Conservation (phyloP, 2,888 invertebrate species). For the Hylaea fasciaria region DNA sequence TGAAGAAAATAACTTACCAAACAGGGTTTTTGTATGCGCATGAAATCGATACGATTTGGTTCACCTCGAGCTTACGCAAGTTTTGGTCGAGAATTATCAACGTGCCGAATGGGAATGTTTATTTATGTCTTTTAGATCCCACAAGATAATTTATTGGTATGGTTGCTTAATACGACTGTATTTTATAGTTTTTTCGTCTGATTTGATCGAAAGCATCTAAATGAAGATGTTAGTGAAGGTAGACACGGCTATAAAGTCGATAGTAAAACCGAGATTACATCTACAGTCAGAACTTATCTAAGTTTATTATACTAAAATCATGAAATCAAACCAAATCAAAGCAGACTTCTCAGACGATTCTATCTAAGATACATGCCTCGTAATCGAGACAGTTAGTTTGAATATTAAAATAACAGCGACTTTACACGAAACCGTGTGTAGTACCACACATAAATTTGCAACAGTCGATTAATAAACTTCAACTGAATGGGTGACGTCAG, state of each 20-base stretch:
- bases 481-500: slow-evolving; percentile 61
- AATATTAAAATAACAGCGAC: too few species aligned
- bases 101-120: slow-evolving; percentile 28
- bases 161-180: slow-evolving; percentile 2
- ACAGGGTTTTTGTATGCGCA: slow-evolving; percentile 19
- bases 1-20: slow-evolving; percentile 16
- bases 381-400: too few species aligned
- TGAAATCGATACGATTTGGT: slow-evolving; percentile 27
- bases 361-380: too few species aligned
- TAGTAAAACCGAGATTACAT: not conserved
- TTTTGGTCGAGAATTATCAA: slow-evolving; percentile 18
- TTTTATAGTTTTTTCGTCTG: not conserved
- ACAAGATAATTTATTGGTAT: slow-evolving; percentile 8
- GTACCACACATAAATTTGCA: slow-evolving; percentile 29
- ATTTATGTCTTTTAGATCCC: slow-evolving; percentile 26
- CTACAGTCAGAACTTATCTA: not conserved
- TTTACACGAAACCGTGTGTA: not conserved
- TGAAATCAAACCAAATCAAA: too few species aligned
- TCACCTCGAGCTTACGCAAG: slow-evolving; percentile 24
- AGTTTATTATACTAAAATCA: too few species aligned
- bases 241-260: not conserved
- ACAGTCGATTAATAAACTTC: slow-evolving; percentile 53
- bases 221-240: slow-evolving; percentile 2
- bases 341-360: too few species aligned
- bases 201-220: not conserved